Conservation (phyloP, 2,797 vertebrate species). For the Gymnoscopelus microlampas region DNA sequence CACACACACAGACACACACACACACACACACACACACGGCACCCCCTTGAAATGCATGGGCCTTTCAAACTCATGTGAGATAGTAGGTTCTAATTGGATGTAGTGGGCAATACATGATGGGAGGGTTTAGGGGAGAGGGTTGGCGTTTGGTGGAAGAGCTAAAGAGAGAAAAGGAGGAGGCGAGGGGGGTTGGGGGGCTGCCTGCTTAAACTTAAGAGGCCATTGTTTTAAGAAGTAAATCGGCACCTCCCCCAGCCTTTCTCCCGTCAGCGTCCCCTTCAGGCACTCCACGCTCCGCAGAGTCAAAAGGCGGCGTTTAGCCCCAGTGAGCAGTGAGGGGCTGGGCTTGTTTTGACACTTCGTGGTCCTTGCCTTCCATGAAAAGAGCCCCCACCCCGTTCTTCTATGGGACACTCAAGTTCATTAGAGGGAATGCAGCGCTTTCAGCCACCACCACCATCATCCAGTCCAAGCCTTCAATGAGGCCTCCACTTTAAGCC, state of each 20-base stretch:
- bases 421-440: conserved; percentile 80
- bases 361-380: conserved; percentile 77
- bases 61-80: conserved; percentile 67
- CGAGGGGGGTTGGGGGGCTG: conserved; percentile 54
- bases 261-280: conserved; percentile 70
- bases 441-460: conserved; percentile 68
- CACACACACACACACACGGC: conserved; percentile 11
- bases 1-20: conserved; percentile 43
- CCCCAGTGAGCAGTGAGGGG: conserved; percentile 72
- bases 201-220: conserved; percentile 72
- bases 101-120: conserved; percentile 55
- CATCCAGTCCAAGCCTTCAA: conserved; percentile 72
- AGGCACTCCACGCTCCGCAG: conserved; percentile 76
- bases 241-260: conserved; percentile 73
- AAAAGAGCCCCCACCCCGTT: conserved; percentile 59
- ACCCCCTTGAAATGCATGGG: conserved; percentile 57
- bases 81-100: conserved; percentile 75
- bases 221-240: conserved; percentile 82
- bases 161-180: conserved; percentile 58
- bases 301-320: conserved; percentile 85
- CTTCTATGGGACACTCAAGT: conserved; percentile 82
- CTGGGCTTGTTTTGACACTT: conserved; percentile 85
- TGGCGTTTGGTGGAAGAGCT: conserved; percentile 39
- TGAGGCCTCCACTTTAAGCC: conserved; percentile 71
- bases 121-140: conserved; percentile 39